These are phyloP conservation scores for Gorsachius goisagi DNA, from an alignment of 2,113 vertebrate genomes.

Conservation along the genomic window DNA sequence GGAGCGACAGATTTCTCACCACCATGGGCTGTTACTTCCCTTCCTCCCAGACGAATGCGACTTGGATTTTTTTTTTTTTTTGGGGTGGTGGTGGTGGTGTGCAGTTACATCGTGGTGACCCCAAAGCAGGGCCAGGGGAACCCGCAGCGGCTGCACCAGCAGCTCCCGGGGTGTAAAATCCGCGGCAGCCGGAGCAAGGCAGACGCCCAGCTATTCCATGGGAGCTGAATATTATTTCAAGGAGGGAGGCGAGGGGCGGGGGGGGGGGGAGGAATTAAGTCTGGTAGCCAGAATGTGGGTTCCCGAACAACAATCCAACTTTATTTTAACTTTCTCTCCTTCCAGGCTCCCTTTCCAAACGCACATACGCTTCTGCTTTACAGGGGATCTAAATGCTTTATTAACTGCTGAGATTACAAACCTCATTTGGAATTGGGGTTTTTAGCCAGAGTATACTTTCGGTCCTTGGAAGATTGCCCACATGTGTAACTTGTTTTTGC, in stretches of 20 bases:
- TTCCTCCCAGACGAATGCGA: not conserved
- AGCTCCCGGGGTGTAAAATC: not conserved
- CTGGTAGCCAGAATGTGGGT: not conserved
- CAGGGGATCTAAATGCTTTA: not conserved
- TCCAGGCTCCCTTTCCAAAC: not conserved
- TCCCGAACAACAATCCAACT: not conserved
- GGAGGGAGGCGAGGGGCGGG: not conserved
- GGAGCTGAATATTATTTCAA: not conserved
- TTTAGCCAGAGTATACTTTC: not conserved
- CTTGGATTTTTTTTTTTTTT: not conserved
- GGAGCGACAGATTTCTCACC: not conserved
- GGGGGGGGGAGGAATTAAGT: too few relatives aligned
- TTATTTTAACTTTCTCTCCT: slow-evolving; percentile 11
- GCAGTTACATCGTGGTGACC: not conserved
- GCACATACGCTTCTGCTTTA: not conserved
- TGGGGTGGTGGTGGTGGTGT: rapidly evolving
- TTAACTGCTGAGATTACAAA: slow-evolving; percentile 34
- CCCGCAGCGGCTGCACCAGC: not conserved
- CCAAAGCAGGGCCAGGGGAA: not conserved
- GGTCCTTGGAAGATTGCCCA: slow-evolving; percentile 35
- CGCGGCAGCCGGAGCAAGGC: not conserved
- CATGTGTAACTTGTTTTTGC: slow-evolving; percentile 63
- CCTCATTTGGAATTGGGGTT: not conserved
- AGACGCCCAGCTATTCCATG: not conserved
- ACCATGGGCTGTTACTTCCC: not conserved